These are phyloP conservation scores for Takifugu bimaculatus DNA, from an alignment of 2,113 vertebrate genomes.

Conservation along the genomic window DNA sequence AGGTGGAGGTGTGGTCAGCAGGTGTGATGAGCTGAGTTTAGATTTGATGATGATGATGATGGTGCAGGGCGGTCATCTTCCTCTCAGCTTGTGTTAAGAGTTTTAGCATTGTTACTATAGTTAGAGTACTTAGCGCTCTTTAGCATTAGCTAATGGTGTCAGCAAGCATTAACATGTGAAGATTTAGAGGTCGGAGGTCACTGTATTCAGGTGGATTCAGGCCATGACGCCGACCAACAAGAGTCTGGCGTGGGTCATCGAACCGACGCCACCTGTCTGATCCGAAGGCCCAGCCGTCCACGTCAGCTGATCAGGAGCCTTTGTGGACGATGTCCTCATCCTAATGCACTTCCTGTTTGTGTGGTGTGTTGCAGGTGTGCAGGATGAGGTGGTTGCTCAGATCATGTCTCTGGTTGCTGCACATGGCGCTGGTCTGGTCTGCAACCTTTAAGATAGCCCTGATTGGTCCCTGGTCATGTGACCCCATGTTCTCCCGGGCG, in stretches of 20 bases:
- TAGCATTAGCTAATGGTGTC: conserved; percentile 29
- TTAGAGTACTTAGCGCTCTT: conserved; percentile 15
- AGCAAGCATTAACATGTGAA: conserved; percentile 4
- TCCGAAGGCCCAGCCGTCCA: too few relatives aligned
- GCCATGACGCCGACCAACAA: background rate
- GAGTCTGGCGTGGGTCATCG: background rate
- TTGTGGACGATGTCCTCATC: too few relatives aligned
- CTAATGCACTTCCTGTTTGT: background rate
- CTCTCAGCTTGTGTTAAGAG: conserved; percentile 14
- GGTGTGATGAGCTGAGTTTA: background rate
- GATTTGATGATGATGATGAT: conserved; percentile 14
- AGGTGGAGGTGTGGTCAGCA: background rate
- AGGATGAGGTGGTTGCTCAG: conserved; percentile 42
- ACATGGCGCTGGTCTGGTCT: background rate
- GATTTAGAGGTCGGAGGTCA: conserved; percentile 28
- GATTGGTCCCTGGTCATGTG: conserved; percentile 84
- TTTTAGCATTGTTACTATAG: conserved; percentile 30
- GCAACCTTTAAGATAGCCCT: conserved; percentile 79
- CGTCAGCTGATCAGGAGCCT: too few relatives aligned
- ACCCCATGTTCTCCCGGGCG: conserved; percentile 77
- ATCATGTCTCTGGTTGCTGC: conserved; percentile 37
- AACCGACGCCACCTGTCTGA: too few relatives aligned
- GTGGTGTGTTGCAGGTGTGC: conserved; percentile 10
- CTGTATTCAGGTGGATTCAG: conserved; percentile 3
- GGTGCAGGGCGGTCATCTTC: background rate